These are phyloP conservation scores for Eulimnadia texana DNA, from an alignment of 1,140 invertebrate genomes.

Conservation along the genomic window DNA sequence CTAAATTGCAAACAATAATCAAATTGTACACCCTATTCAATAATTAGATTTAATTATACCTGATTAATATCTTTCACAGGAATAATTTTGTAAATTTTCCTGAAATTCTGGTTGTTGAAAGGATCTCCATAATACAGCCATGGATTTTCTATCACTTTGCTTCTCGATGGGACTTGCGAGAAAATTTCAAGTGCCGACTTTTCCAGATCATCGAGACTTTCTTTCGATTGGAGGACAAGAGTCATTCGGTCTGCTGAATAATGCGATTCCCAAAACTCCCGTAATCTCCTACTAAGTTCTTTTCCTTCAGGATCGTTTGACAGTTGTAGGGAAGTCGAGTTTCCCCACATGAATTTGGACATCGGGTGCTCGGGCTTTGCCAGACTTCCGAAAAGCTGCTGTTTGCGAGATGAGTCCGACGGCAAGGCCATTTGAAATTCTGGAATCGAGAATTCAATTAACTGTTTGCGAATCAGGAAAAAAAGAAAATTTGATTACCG, in stretches of 20 bases:
- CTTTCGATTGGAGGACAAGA: slow-evolving; percentile 61
- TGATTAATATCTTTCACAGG: slow-evolving; percentile 56
- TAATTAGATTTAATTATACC: slow-evolving; percentile 25
- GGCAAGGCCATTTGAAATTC: slow-evolving; percentile 60
- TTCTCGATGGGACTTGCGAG: slow-evolving; percentile 28
- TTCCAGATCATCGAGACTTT: slow-evolving; percentile 59
- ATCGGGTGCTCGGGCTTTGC: slow-evolving; percentile 54
- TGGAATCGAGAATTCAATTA: slow-evolving; percentile 22
- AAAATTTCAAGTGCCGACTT: slow-evolving; percentile 40
- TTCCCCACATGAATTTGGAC: slow-evolving; percentile 71
- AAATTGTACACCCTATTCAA: background rate
- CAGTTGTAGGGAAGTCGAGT: slow-evolving; percentile 50
- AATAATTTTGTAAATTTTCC: slow-evolving; percentile 59
- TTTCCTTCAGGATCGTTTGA: slow-evolving; percentile 45
- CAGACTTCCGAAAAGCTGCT: slow-evolving; percentile 54
- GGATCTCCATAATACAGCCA: slow-evolving; percentile 26
- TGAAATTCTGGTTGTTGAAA: slow-evolving; percentile 48
- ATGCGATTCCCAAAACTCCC: slow-evolving; percentile 62
- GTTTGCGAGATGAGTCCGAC: slow-evolving; percentile 47
- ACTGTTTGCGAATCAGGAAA: slow-evolving; percentile 8
- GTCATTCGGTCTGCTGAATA: slow-evolving; percentile 85
- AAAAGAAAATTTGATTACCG: slow-evolving; percentile 35
- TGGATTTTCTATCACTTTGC: slow-evolving; percentile 26
- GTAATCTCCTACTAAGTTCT: slow-evolving; percentile 37
- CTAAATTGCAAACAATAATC: slow-evolving; percentile 28